Evolutionary conservation across 1,140 invertebrate genomes (phyloP), one percentile per base, ranked within the genome.

Genomic region (Cydia strobilella): DNA sequence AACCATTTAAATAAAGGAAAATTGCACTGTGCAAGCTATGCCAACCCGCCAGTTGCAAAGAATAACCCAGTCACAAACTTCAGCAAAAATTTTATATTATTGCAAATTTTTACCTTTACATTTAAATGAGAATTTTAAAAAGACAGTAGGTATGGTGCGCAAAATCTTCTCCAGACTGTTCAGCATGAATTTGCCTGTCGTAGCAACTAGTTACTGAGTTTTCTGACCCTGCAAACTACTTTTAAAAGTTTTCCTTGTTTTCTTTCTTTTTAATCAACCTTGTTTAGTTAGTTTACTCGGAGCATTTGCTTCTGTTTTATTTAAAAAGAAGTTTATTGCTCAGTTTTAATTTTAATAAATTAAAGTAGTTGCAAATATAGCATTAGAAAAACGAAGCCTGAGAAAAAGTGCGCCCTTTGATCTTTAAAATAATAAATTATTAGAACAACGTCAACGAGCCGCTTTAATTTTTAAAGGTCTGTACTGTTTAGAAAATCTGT

Each of bases 91-190:
- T 7, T 54, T 0, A 54, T 54, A 54, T 18, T 18, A 23, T 59
- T 59, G 7, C 54, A 59, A 59, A 23, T 59, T n/a, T n/a, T n/a
- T 59, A 12, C 54, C 20, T 59, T 59, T 59, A 59, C 54, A 59
- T 23, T 59, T 59, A 59, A 59, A 59, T 23, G 54, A 20, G 54
- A 59, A 12, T 59, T 31, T 23, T 59, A 20, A 59, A 59, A 59
- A 18, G 0, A 48, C 3, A 1, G 7, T 9, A 59, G 12, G n/a
- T 59, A 20, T 5, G 51, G n/a, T 59, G 54, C 20, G 54, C 54
- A 59, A 20, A 59, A 20, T 23, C 15, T 6, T 15, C 3, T 48
- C 20, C 10, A 59, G 3, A 59, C 54, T 59, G 18, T 59, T 59
- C 2, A 59, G 20, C 54, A 59, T 59, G 54, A 20, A 59, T 59